These are phyloP conservation scores for Dyspetes luteomarginatus DNA, from an alignment of 2,888 invertebrate genomes.

Conservation along the genomic window DNA sequence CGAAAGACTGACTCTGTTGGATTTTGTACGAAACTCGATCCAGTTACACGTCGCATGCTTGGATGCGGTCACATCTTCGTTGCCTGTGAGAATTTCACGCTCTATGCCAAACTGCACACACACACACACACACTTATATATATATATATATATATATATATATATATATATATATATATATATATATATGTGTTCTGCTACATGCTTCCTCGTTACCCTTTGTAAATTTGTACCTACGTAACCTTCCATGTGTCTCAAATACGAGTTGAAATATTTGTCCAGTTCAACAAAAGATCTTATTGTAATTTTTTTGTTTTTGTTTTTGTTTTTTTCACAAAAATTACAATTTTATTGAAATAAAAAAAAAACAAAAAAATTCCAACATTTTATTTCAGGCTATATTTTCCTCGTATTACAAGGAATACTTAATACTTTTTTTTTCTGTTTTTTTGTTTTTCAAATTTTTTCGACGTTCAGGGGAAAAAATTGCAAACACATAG, in stretches of 20 bases:
- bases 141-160: too few relatives aligned
- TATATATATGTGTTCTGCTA: background rate
- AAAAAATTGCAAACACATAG: background rate
- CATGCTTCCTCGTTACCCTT: constrained; percentile 24
- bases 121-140: too few relatives aligned
- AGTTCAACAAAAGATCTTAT: too few relatives aligned
- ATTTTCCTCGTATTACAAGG: background rate
- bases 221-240: constrained; percentile 37
- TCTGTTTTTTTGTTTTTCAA: background rate
- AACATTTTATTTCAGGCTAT: background rate
- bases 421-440: background rate
- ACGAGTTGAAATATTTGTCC: too few relatives aligned
- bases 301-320: too few relatives aligned
- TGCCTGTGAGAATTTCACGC: constrained; percentile 47
- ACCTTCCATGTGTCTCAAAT: too few relatives aligned
- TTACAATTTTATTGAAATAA: too few relatives aligned
- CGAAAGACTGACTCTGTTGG: too few relatives aligned
- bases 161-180: too few relatives aligned
- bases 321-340: too few relatives aligned
- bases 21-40: constrained; percentile 14
- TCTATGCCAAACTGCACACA: constrained; percentile 23
- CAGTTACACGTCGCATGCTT: constrained; percentile 51
- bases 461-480: background rate
- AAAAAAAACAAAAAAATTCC: background rate
- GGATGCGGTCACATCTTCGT: constrained; percentile 44